A percentile compares a stretch with the other conserved stretches of the same genome.
Conservation (phyloP, 2,888 invertebrate species). For the Tortricodes alternella region DNA sequence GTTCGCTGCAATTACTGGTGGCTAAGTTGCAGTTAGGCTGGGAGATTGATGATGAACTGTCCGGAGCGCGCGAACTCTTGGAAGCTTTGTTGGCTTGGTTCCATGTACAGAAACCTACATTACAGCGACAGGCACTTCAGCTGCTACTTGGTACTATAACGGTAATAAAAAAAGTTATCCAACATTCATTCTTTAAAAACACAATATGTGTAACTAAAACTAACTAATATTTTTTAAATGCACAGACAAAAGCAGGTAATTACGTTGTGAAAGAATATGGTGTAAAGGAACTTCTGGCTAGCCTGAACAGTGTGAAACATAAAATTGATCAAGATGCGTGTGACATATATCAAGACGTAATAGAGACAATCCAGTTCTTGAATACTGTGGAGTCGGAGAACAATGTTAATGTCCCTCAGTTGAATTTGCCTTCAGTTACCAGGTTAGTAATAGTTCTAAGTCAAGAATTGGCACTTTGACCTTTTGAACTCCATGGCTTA, state of each 20-base stretch:
- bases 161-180: no score
- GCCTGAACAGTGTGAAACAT: constrained; percentile 63
- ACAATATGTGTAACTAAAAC: no score
- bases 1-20: constrained; percentile 78
- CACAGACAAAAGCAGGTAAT: constrained; percentile 79
- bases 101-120: constrained; percentile 72
- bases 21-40: constrained; percentile 86
- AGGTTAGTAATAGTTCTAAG: constrained; percentile 50
- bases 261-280: constrained; percentile 78
- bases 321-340: constrained; percentile 66
- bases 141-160: constrained; percentile 81
- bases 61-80: constrained; percentile 82
- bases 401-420: constrained; percentile 55
- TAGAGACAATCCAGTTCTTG: constrained; percentile 66
- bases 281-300: constrained; percentile 59
- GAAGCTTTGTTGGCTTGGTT: constrained; percentile 85
- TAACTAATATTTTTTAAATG: constrained; percentile 36
- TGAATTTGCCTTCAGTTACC: constrained; percentile 69
- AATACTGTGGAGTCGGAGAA: constrained; percentile 67
- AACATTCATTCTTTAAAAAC: no score
- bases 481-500: no score
- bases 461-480: no score
- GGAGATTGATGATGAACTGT: constrained; percentile 83
- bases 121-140: constrained; percentile 82
- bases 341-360: constrained; percentile 68